A percentile compares a stretch with the other conserved stretches of the same genome.
Conservation (phyloP, 2,113 vertebrate species). For the Muscicapa adusta region DNA sequence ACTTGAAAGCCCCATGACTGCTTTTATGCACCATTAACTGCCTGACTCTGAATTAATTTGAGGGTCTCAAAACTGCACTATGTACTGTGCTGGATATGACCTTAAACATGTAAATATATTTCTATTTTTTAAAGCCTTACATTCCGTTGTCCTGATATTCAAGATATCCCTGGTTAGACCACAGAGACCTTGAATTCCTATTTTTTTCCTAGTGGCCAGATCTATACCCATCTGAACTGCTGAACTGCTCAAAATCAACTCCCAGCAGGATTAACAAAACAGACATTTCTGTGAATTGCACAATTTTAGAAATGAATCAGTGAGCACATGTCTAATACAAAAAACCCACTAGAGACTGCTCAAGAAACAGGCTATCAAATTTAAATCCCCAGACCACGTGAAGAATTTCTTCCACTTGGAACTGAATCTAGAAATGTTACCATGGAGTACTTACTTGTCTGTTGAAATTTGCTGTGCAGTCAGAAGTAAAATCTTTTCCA, state of each 20-base stretch:
- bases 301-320: not conserved
- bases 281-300: not conserved
- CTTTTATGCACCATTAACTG: not conserved
- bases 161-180: not conserved
- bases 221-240: not conserved
- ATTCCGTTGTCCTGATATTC: not conserved
- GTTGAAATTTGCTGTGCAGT: not conserved
- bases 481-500: not conserved
- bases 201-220: not conserved
- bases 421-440: not conserved
- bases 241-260: not conserved
- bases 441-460: not conserved
- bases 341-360: not conserved
- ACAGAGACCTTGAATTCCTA: not conserved
- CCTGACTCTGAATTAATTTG: not conserved
- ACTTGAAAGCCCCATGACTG: not conserved
- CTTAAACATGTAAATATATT: not conserved
- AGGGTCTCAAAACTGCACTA: not conserved
- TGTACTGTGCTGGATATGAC: not conserved
- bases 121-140: not conserved
- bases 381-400: not conserved
- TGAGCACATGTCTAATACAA: not conserved
- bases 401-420: not conserved
- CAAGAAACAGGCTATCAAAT: not conserved
- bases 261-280: not conserved